These are phyloP conservation scores for Myioborus miniatus DNA, from an alignment of 2,797 vertebrate genomes.

Conservation along the genomic window DNA sequence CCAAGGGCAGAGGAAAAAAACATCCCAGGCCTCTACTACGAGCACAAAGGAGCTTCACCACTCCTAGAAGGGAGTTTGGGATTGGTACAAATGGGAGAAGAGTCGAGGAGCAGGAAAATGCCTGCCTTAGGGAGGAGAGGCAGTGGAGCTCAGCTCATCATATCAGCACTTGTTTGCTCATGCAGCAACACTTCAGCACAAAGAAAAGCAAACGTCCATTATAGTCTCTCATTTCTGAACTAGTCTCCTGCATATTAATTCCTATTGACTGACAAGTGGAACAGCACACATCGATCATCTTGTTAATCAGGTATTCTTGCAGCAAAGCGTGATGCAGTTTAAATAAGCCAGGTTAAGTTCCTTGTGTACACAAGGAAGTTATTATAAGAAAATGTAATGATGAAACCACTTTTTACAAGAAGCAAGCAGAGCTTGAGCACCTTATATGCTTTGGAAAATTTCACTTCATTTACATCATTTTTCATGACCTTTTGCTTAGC, in stretches of 20 bases:
- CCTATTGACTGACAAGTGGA: conserved; percentile 30
- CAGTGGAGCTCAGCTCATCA: neutral
- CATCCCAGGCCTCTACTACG: neutral
- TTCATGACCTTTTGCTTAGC: conserved; percentile 23
- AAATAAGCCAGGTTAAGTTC: conserved; percentile 46
- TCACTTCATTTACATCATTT: neutral
- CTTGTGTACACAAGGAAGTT: conserved; percentile 64
- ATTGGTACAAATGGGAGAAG: neutral
- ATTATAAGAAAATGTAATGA: conserved; percentile 37
- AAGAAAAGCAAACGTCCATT: neutral
- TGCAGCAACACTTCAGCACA: neutral
- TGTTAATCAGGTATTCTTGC: conserved; percentile 44
- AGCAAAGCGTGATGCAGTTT: conserved; percentile 18
- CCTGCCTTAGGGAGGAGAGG: neutral
- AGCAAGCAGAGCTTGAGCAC: conserved; percentile 3
- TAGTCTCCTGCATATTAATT: neutral
- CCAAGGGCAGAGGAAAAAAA: neutral
- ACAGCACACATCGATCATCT: conserved; percentile 44
- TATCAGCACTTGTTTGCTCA: neutral
- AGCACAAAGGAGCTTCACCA: neutral
- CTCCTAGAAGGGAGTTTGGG: neutral
- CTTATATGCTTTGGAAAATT: conserved; percentile 16
- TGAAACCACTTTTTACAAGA: conserved; percentile 50
- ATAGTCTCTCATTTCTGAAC: conserved; percentile 4
- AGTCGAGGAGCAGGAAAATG: neutral